Evolutionary conservation across 2,113 vertebrate species (phyloP), one percentile per base, ranked within the genome.

Genomic region (Neofelis nebulosa): DNA sequence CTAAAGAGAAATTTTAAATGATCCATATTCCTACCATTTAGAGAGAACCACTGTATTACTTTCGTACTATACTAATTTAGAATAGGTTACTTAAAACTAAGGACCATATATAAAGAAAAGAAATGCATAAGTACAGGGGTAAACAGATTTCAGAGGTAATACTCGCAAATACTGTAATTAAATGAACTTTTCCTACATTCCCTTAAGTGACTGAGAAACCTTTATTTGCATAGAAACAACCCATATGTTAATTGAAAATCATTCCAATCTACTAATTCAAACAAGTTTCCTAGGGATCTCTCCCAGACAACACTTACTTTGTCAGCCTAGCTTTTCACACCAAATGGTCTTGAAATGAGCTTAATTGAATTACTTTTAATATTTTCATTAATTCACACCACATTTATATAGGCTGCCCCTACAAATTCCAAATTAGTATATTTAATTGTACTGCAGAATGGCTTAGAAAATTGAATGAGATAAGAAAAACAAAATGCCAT

Each of bases 141-240:
- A 87, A 96, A 82, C 69, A 89, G 25, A 95, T 91, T 97, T 85
- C 73, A 89, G 48, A 95, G 41, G 41, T 71, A 80, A 82, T 81
- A 71, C 25, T 80, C 7, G 4, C 31, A 89, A 87, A 55, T 71
- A 81, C 12, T 90, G 2, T 50, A 80, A 97, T 92, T 81, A 96
- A 96, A 92, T 41, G 12, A 93, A 87, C 38, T 86, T 96, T 50
- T 73, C 76, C 73, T 48, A 89, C 16, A 82, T 73, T 41, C 87
- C 57, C 78, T 79, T 29, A 92, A 94, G 71, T 8, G 0, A 31
- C 63, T 65, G 23, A 80, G 18, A 96, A 96, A 63, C 10, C 13
- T 82, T 91, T 95, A 79, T 96, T 96, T 96, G 78, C 82, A 95
- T 55, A 95, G 73, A 96, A 96, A 95, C 45, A 79, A 91, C 63